phyloP scores from a whole-genome alignment of 2,888 invertebrate species.

The Leptinotarsa peninsularis region DNA sequence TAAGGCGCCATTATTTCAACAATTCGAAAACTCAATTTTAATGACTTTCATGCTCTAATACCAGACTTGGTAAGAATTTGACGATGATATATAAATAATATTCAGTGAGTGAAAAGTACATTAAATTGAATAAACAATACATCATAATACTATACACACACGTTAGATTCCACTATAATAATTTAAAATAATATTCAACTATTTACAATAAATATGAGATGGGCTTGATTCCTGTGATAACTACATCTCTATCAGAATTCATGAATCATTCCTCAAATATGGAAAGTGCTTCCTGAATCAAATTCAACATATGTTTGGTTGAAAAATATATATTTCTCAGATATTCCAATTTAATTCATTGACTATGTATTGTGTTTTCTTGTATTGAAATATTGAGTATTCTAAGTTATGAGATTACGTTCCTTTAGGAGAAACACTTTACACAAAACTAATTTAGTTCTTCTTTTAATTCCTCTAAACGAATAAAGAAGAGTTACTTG shows the following conservation, averaged over 20 bases:
- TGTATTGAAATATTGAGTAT: conserved; percentile 8
- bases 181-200: conserved; percentile 3
- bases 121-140: neutral
- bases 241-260: neutral
- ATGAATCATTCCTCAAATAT: neutral
- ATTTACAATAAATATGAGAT: conserved; percentile 10
- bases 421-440: conserved; percentile 6
- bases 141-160: conserved; percentile 1
- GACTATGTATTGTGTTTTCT: neutral
- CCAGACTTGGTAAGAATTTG: neutral
- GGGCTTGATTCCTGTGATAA: neutral
- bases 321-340: conserved; percentile 8
- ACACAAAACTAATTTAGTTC: conserved; percentile 4
- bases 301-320: neutral
- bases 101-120: neutral
- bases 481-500: neutral
- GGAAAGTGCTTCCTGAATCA: neutral
- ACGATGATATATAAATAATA: neutral
- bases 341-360: neutral
- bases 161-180: neutral
- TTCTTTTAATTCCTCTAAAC: neutral
- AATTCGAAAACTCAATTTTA: neutral
- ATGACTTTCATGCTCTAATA: conserved; percentile 1
- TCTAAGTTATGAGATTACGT: conserved; percentile 10
- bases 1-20: neutral